Base-by-base conservation (phyloP, 1,140 invertebrate species). In the Drepana arcuata region DNA sequence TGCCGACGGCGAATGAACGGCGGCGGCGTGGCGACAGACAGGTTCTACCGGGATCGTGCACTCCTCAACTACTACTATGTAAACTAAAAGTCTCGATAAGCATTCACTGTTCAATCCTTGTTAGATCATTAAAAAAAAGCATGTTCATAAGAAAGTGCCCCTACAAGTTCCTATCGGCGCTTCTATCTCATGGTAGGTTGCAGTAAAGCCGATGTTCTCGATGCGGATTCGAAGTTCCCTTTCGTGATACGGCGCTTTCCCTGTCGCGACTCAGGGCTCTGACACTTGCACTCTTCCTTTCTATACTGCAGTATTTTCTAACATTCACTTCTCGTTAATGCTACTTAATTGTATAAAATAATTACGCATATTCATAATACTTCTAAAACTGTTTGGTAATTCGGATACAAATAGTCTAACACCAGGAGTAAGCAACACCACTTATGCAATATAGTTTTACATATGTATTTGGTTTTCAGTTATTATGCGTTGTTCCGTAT, bases 281-380 rank as follows among this genome's bases (percentile, higher is more conserved):
- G 57, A 65, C 64, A 66, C 44, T 52, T 66, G 54, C 61, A 78
- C 77, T 81, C 70, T 81, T 81, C 73, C 73, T 81, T 81, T 81
- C 77, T 65, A 71, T 52, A 44, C 58, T 58, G 57, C 51, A 34
- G 6, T 26, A n/a, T n/a, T n/a, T n/a, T n/a, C n/a, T n/a, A n/a
- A n/a, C n/a, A n/a, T n/a, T n/a, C n/a, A n/a, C n/a, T n/a, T n/a
- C n/a, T n/a, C n/a, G n/a, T n/a, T n/a, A n/a, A n/a, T n/a, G n/a
- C n/a, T n/a, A n/a, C n/a, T n/a, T n/a, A n/a, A n/a, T n/a, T n/a
- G n/a, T n/a, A n/a, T n/a, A n/a, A n/a, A n/a, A n/a, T n/a, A n/a
- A n/a, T n/a, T n/a, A n/a, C n/a, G n/a, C n/a, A n/a, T n/a, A n/a
- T n/a, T n/a, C n/a, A n/a, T n/a, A n/a, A n/a, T n/a, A n/a, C n/a